Evolutionary conservation across 2,797 vertebrate genomes (phyloP).

Genomic region (Falco peregrinus): DNA sequence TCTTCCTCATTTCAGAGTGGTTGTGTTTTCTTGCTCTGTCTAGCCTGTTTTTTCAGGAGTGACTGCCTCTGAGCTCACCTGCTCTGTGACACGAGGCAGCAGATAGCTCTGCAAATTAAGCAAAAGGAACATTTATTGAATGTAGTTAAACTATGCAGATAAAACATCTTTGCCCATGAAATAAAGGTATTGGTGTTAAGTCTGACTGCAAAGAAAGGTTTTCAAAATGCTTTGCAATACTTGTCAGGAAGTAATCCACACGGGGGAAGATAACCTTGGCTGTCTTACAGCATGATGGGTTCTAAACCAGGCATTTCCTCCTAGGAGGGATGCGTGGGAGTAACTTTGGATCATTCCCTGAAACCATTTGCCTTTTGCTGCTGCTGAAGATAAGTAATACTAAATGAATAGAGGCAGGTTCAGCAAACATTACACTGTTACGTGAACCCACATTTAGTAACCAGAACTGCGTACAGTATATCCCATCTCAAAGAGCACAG

Average conservation of each 20-base stretch:
- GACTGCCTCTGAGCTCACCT: not conserved
- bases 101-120: not conserved
- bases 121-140: not conserved
- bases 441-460: not conserved
- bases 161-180: not conserved
- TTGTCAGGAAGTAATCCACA: not conserved
- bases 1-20: not conserved
- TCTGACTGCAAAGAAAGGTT: not conserved
- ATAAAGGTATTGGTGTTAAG: not conserved
- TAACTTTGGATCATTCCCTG: not conserved
- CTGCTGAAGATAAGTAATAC: not conserved
- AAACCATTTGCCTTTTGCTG: not conserved
- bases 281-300: not conserved
- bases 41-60: not conserved
- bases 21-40: not conserved
- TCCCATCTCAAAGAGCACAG: not conserved
- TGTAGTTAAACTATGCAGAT: not conserved
- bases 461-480: not conserved
- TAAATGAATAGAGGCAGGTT: not conserved
- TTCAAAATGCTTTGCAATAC: not conserved
- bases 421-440: not conserved
- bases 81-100: not conserved
- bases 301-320: slow-evolving; percentile 3
- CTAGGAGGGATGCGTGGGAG: not conserved
- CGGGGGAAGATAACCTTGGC: not conserved